Evolutionary conservation across 2,113 vertebrate species (phyloP), one percentile per base, ranked within the genome.

Genomic region (Scartelaos histophorus): DNA sequence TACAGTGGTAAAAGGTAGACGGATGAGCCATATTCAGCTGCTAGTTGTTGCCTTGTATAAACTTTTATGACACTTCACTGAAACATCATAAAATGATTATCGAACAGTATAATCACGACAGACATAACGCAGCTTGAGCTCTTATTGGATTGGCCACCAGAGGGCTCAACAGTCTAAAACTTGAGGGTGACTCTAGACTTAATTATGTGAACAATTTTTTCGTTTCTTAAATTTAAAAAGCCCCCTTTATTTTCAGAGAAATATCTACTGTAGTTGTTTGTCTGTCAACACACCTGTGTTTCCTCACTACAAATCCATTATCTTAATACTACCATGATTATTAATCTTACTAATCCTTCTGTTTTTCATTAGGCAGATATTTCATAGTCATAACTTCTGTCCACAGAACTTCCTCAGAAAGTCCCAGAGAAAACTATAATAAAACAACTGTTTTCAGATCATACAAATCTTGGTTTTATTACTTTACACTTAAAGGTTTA

Each of bases 41-140:
- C 78, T 87, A 83, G 67, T 90, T 75, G 85, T 91, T 92, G 78
- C 47, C 83, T 89, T 87, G 64, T 81, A 81, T 90, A 83, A 90
- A 86, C 83, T 88, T 66, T 61, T 38, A 78, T 43, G 84, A 88
- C 82, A 90, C 89, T 90, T 89, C 46, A 43, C 38, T 11, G 13
- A 47, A 47, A 47, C 12, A 16, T 16, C 46, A 16, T 15, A 1
- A 15, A 47, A 47, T 47, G 12, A 51, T 51, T 16, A 51, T 51
- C 17, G 16, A 51, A 51, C 49, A 51, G 15, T 19, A 51, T 51
- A 17, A 51, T 17, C 49, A 51, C 49, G 6, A 19, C 45, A 1
- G 7, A 1, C 2, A 49, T 47, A 6, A 66, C 19, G 5, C n/a
- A 19, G 57, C 73, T 69, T 49, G 46, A 60, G 13, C 24, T 51